Conservation (phyloP, 2,888 invertebrate species). For the Yponomeuta evonymella region DNA sequence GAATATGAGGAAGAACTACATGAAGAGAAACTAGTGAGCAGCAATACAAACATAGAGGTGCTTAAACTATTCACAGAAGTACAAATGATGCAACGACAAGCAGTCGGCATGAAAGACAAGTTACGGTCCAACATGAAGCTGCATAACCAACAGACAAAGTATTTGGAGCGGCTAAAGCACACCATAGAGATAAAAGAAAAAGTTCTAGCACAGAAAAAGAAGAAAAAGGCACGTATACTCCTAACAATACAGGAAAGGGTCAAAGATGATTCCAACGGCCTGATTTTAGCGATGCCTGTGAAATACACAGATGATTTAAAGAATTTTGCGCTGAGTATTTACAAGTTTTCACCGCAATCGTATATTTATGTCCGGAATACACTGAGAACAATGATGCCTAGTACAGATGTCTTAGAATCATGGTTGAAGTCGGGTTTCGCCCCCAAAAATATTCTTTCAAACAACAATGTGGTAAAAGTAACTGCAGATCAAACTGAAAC, state of each 20-base stretch:
- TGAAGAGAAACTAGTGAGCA: slow-evolving; percentile 22
- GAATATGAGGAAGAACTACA: slow-evolving; percentile 23
- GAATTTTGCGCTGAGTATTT: slow-evolving; percentile 63
- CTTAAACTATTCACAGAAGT: slow-evolving; percentile 62
- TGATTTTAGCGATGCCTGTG: slow-evolving; percentile 65
- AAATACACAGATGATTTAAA: slow-evolving; percentile 65
- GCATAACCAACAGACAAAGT: slow-evolving; percentile 53
- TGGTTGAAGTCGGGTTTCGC: slow-evolving; percentile 58
- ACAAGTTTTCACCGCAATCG: slow-evolving; percentile 67
- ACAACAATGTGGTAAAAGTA: slow-evolving; percentile 53
- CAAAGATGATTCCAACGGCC: slow-evolving; percentile 57
- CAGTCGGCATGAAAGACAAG: slow-evolving; percentile 50
- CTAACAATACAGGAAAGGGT: slow-evolving; percentile 64
- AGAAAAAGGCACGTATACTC: slow-evolving; percentile 62
- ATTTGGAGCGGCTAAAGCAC: slow-evolving; percentile 47
- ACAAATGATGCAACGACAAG: slow-evolving; percentile 58
- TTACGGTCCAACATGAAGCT: slow-evolving; percentile 54
- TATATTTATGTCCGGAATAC: slow-evolving; percentile 66
- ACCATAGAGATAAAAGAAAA: slow-evolving; percentile 57
- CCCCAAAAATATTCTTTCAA: slow-evolving; percentile 50
- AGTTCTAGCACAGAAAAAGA: slow-evolving; percentile 53
- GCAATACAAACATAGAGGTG: slow-evolving; percentile 37
- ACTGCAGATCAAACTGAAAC: slow-evolving; percentile 58
- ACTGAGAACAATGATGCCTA: slow-evolving; percentile 60
- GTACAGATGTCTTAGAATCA: slow-evolving; percentile 59